Conservation (phyloP, 2,888 invertebrate species). For the Seira sanloemensis region DNA sequence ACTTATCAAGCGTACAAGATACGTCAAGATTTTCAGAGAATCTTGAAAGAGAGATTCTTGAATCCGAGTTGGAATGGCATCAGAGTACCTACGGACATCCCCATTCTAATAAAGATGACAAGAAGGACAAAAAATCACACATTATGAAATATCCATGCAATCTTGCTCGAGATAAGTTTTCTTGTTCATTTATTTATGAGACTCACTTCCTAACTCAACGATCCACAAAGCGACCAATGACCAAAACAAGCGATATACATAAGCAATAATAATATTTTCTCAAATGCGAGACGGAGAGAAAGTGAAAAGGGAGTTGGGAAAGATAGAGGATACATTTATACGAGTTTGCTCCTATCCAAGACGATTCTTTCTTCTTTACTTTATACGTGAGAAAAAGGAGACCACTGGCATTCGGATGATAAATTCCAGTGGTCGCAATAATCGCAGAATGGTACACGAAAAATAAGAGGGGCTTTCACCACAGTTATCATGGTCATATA, state of each 20-base stretch:
- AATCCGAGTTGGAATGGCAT: too few species aligned
- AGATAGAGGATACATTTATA: slow-evolving; percentile 33
- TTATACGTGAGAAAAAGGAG: slow-evolving; percentile 29
- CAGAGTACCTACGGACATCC: neutral
- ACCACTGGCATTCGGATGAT: slow-evolving; percentile 72
- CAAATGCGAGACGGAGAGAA: slow-evolving; percentile 27
- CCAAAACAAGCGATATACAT: slow-evolving; percentile 38
- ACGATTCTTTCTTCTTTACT: slow-evolving; percentile 7
- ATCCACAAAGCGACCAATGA: slow-evolving; percentile 55
- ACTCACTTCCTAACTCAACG: slow-evolving; percentile 39
- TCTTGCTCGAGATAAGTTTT: neutral
- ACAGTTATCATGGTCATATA: slow-evolving; percentile 73
- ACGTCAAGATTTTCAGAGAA: too few species aligned
- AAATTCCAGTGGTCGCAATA: slow-evolving; percentile 74
- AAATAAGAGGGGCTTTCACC: slow-evolving; percentile 73
- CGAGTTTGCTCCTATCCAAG: neutral
- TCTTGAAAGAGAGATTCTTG: too few species aligned
- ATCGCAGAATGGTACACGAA: slow-evolving; percentile 73
- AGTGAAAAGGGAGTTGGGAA: neutral
- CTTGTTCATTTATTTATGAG: neutral
- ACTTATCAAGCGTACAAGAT: too few species aligned
- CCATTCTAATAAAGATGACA: neutral
- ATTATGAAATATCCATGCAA: neutral
- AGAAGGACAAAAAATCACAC: neutral
- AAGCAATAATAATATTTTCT: slow-evolving; percentile 4